A percentile compares a stretch with the other conserved stretches of the same genome.
Conservation (phyloP, 2,797 vertebrate species). For the Hyperoplus immaculatus region DNA sequence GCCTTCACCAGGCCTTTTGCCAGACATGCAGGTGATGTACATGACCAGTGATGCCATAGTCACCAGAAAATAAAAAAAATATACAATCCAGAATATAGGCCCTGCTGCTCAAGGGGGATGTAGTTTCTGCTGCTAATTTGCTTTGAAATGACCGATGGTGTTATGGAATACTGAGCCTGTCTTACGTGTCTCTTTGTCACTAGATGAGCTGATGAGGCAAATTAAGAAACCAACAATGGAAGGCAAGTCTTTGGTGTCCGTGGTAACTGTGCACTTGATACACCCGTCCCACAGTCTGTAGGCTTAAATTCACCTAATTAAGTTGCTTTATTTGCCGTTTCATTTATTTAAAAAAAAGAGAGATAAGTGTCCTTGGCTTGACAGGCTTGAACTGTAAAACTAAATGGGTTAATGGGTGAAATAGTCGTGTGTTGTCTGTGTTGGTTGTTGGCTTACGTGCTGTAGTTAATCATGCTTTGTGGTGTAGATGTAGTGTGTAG, state of each 20-base stretch:
- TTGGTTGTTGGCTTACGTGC: not conserved
- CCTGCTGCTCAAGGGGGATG: conserved; percentile 6
- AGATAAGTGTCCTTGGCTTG: not conserved
- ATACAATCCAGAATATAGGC: not conserved
- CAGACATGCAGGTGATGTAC: conserved; percentile 58
- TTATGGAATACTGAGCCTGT: conserved; percentile 20
- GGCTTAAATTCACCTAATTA: not conserved
- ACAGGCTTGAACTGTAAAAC: not conserved
- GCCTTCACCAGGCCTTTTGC: conserved; percentile 75
- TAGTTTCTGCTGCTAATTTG: conserved; percentile 2
- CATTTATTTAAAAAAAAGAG: not conserved
- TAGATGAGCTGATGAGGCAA: conserved; percentile 61
- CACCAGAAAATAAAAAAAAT: not conserved
- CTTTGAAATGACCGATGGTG: conserved; percentile 1
- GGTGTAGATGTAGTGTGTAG: conserved; percentile 15
- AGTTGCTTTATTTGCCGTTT: conserved; percentile 27
- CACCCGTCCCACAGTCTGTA: not conserved
- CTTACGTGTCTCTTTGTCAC: conserved; percentile 55
- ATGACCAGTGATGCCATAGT: not conserved
- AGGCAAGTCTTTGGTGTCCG: conserved; percentile 74
- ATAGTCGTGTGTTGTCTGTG: conserved; percentile 10
- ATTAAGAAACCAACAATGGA: conserved; percentile 67
- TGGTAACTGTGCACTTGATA: conserved; percentile 25
- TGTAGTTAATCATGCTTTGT: conserved; percentile 1
- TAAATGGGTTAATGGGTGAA: not conserved